Base-by-base conservation (phyloP, 2,113 vertebrate genomes). In the Spea bombifrons region DNA sequence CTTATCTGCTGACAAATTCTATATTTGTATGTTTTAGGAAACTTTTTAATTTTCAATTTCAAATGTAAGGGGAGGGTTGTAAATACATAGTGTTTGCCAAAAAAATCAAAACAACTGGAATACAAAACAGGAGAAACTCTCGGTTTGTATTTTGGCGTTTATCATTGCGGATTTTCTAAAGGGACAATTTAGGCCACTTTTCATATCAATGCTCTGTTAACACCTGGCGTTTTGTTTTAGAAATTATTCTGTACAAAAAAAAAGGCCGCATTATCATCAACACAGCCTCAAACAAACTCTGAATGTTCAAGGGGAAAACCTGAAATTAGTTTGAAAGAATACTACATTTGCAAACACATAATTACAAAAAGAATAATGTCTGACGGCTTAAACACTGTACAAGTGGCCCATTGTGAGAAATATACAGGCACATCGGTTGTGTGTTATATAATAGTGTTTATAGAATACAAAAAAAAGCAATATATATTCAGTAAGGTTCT, bases 211-310 rank as follows among this genome's bases (percentile, higher is more conserved):
- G 68, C 8, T 61, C n/a, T 16, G 43, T 76, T 76, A 68, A 45
- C 75, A 76, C 75, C 75, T 76, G 75, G 52, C 13, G 75, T 64
- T 76, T 76, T 76, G 75, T 76, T 59, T 59, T 64, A 69, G 43
- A 59, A 48, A 69, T 59, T 53, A 12, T 17, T 68, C 15, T 16
- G 15, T 43, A 57, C 66, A 76, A 69, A 71, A 66, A 57, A 55
- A 63, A 53, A 17, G 61, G 66, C 45, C 48, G 8, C 48, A 59
- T 76, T 68, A 67, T 46, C 13, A 66, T 43, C 10, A 47, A 46
- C 44, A 47, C 45, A 15, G 45, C 13, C 30, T 47, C 12, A 15
- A 68, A 76, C 67, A 17, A 76, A 76, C 64, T n/a, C 44, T 46
- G 69, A 75, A 65, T 66, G 16, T 52, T 46, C 44, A 74, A 74